Conservation (phyloP, 2,797 vertebrate species). For the Alectoris magna region DNA sequence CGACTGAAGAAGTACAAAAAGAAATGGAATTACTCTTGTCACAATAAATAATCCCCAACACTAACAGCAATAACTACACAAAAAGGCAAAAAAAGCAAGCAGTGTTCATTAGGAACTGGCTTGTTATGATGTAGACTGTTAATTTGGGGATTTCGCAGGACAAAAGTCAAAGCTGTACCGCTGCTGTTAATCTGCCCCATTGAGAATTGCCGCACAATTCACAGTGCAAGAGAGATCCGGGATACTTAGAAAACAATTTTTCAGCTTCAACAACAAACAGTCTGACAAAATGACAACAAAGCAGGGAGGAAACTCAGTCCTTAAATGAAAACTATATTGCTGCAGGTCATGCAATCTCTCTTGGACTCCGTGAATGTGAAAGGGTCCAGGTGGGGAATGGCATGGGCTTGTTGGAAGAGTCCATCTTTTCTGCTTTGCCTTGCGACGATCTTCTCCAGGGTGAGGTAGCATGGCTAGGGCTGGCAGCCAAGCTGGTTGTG, state of each 20-base stretch:
- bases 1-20: not conserved
- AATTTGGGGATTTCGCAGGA: not conserved
- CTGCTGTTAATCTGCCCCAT: not conserved
- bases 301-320: not conserved
- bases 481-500: slow-evolving; percentile 16
- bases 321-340: not conserved
- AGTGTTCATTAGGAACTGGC: not conserved
- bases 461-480: not conserved
- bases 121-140: not conserved
- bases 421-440: not conserved
- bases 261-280: not conserved
- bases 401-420: not conserved
- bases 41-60: not conserved
- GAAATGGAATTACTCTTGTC: not conserved
- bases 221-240: not conserved
- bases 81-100: not conserved
- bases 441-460: not conserved
- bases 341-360: not conserved
- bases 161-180: not conserved
- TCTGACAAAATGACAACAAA: not conserved
- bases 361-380: not conserved
- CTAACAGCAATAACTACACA: not conserved
- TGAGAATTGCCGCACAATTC: not conserved
- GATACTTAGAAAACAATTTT: not conserved
- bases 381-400: not conserved